Percentiles rank a stretch among this genome's conserved stretches.
Evolutionary conservation across 2,797 vertebrate genomes (phyloP).

Genomic region (Chaetophractus vellerosus): DNA sequence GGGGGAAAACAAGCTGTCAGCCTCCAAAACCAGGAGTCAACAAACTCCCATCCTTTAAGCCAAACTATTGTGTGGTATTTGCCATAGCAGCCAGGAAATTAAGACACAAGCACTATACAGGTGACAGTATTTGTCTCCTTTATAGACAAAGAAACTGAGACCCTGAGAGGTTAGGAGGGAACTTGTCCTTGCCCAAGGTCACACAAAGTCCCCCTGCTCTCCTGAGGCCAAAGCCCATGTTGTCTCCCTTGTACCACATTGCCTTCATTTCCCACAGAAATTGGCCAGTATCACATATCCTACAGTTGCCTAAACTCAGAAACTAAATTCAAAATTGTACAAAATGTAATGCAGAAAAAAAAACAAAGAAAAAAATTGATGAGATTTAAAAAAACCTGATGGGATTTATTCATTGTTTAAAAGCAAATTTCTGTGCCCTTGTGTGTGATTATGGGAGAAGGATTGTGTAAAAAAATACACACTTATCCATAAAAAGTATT

Average conservation of each 20-base stretch:
- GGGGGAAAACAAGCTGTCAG: too few relatives aligned
- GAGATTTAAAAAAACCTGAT: not conserved
- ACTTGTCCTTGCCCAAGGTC: not conserved
- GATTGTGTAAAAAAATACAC: not conserved
- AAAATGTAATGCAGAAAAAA: not conserved
- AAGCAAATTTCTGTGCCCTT: not conserved
- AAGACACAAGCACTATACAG: not conserved
- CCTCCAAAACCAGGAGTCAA: too few relatives aligned
- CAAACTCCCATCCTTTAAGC: too few relatives aligned
- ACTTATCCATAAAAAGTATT: not conserved
- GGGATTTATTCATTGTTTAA: not conserved
- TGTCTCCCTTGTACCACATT: not conserved
- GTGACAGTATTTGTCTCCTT: not conserved
- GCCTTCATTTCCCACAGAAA: conserved; percentile 12
- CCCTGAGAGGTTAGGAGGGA: not conserved
- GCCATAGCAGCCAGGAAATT: too few relatives aligned
- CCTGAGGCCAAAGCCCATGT: not conserved
- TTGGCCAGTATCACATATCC: not conserved
- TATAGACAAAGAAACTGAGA: not conserved
- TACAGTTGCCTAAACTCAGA: not conserved
- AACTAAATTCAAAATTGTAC: conserved; percentile 7
- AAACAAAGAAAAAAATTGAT: not conserved
- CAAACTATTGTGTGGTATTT: too few relatives aligned
- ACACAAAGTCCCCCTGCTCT: not conserved
- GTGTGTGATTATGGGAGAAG: not conserved